These are phyloP conservation scores for Blastobasis lacticolella DNA, from an alignment of 2,888 invertebrate genomes.

Conservation along the genomic window DNA sequence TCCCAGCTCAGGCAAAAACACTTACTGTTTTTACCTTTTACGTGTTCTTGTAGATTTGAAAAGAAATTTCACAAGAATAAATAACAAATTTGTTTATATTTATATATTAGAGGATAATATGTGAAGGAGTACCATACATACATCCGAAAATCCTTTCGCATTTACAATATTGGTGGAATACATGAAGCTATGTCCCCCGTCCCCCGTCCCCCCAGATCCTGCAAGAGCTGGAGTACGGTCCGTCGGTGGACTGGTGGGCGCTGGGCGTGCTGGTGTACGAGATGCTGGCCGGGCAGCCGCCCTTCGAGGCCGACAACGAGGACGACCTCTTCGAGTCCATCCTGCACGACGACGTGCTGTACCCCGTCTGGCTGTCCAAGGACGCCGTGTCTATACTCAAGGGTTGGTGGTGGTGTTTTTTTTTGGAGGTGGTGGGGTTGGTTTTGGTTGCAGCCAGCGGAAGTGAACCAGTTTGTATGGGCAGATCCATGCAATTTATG, in stretches of 20 bases:
- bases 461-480: too few relatives aligned
- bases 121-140: too few relatives aligned
- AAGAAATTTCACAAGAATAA: too few relatives aligned
- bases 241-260: constrained; percentile 97
- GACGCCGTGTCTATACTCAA: constrained; percentile 64
- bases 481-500: too few relatives aligned
- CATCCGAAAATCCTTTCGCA: too few relatives aligned
- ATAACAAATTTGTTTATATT: too few relatives aligned
- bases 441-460: constrained; percentile 91
- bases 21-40: too few relatives aligned
- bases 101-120: too few relatives aligned
- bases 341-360: constrained; percentile 97
- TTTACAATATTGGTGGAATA: too few relatives aligned
- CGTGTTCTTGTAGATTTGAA: too few relatives aligned
- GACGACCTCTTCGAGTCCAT: constrained; percentile 99
- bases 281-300: constrained; percentile 99
- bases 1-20: too few relatives aligned
- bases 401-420: constrained; percentile 69
- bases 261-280: constrained; percentile 98
- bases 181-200: too few relatives aligned
- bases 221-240: constrained; percentile 93
- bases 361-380: constrained; percentile 90
- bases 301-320: constrained; percentile 99
- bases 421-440: constrained; percentile 96
- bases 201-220: constrained; percentile 75